phyloP scores from a whole-genome alignment of 2,888 invertebrate species.

The Hirtodrosophila duncani region DNA sequence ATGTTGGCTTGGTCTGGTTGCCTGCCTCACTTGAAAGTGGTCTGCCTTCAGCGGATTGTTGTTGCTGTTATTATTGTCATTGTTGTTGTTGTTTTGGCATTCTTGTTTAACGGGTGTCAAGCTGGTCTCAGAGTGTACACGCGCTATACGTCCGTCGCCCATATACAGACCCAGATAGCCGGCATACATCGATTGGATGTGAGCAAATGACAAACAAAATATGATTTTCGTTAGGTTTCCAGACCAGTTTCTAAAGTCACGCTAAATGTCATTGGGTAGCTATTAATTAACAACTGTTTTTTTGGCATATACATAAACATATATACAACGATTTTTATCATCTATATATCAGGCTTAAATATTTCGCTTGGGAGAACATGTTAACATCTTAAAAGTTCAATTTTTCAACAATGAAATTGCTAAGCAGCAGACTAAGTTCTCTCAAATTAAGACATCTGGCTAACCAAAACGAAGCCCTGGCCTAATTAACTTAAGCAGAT shows the following conservation, averaged over 20 bases:
- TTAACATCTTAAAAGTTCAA: conserved; percentile 10
- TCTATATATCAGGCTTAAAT: too few species aligned
- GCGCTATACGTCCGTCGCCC: conserved; percentile 11
- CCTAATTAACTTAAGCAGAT: too few species aligned
- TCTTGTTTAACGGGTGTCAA: conserved; percentile 57
- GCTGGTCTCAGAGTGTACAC: conserved; percentile 32
- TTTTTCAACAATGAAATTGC: conserved; percentile 42
- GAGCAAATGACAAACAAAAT: conserved; percentile 29
- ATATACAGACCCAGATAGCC: conserved; percentile 18
- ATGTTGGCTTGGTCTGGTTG: conserved; percentile 39
- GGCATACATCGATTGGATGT: conserved; percentile 56
- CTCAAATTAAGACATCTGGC: conserved; percentile 19
- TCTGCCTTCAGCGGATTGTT: conserved; percentile 60
- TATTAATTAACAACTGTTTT: conserved; percentile 36
- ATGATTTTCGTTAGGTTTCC: conserved; percentile 25
- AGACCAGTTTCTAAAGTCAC: conserved; percentile 44
- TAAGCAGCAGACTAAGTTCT: too few species aligned
- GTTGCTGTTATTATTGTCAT: too few species aligned
- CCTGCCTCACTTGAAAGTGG: conserved; percentile 62
- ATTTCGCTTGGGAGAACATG: too few species aligned
- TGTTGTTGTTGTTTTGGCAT: conserved; percentile 56
- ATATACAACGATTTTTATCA: too few species aligned
- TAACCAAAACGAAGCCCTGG: conserved; percentile 18
- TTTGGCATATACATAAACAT: not conserved
- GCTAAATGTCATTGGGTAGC: conserved; percentile 47